A percentile compares a stretch with the other conserved stretches of the same genome.
These are phyloP conservation scores for Chrysaora quinquecirrha DNA, from an alignment of 30 jellyfish, hydroid and myxozoan genomes.

Conservation along the genomic window DNA sequence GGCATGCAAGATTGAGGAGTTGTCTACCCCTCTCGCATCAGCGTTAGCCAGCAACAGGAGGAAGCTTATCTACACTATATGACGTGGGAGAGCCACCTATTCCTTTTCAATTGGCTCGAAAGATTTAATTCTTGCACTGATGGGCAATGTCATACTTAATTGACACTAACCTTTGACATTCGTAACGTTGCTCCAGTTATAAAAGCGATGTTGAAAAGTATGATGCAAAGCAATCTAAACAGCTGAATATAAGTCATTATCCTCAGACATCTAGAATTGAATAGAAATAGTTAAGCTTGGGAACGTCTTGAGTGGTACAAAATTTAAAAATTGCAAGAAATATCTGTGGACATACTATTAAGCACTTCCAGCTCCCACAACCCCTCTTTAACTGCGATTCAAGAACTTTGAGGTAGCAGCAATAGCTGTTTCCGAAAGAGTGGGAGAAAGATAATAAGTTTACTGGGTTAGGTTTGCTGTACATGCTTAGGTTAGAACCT, in stretches of 20 bases:
- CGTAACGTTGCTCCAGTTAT: neutral
- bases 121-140: neutral
- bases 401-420: too few species aligned
- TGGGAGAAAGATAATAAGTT: too few species aligned
- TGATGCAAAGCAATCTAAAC: neutral
- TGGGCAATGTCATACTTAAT: neutral
- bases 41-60: too few species aligned
- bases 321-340: neutral
- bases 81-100: neutral
- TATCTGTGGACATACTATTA: neutral
- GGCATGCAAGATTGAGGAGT: too few species aligned
- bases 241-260: neutral
- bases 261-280: neutral
- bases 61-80: neutral
- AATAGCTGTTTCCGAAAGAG: too few species aligned
- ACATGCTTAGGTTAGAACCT: too few species aligned
- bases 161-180: neutral
- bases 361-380: neutral
- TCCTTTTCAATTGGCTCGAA: neutral
- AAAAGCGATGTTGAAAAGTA: neutral
- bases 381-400: too few species aligned
- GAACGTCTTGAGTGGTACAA: too few species aligned
- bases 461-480: too few species aligned
- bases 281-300: neutral
- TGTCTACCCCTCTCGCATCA: too few species aligned